Percentiles rank a stretch among this genome's conserved stretches.
phyloP scores from a whole-genome alignment of 2,797 vertebrate genomes.

The Platyrinchus mystaceus region DNA sequence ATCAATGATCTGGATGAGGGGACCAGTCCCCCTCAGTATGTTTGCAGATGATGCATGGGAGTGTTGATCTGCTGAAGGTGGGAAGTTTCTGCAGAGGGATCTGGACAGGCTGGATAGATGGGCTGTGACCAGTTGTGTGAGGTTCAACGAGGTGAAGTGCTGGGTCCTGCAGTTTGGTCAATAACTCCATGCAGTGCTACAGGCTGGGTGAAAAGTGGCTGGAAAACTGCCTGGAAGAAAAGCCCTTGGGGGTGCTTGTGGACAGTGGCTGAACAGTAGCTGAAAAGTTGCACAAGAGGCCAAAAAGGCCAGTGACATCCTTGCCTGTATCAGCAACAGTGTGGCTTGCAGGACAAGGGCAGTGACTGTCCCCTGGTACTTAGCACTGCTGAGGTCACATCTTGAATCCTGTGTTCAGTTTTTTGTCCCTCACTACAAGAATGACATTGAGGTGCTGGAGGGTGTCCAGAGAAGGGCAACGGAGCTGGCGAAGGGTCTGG shows the following conservation, averaged over 20 bases:
- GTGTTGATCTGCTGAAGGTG: background rate
- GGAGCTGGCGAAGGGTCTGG: background rate
- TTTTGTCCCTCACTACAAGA: background rate
- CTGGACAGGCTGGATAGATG: background rate
- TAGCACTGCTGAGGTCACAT: background rate
- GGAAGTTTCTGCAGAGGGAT: background rate
- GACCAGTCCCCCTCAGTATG: background rate
- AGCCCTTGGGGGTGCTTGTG: background rate
- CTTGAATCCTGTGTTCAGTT: background rate
- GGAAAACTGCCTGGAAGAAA: background rate
- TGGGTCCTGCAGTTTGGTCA: background rate
- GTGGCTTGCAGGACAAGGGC: background rate
- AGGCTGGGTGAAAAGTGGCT: background rate
- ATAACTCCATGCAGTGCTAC: background rate
- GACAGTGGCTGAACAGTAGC: background rate
- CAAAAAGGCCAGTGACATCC: background rate
- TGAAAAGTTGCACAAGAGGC: background rate
- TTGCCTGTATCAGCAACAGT: background rate
- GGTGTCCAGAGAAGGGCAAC: background rate
- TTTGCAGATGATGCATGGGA: background rate
- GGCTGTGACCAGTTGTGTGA: background rate
- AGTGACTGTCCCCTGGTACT: background rate
- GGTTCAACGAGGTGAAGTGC: background rate
- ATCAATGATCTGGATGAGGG: background rate
- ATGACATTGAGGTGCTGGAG: background rate